Evolutionary conservation across 92 coral and sea anemone genomes (phyloP), one percentile per base, ranked within the genome.

Genomic region (Nematostella vectensis): DNA sequence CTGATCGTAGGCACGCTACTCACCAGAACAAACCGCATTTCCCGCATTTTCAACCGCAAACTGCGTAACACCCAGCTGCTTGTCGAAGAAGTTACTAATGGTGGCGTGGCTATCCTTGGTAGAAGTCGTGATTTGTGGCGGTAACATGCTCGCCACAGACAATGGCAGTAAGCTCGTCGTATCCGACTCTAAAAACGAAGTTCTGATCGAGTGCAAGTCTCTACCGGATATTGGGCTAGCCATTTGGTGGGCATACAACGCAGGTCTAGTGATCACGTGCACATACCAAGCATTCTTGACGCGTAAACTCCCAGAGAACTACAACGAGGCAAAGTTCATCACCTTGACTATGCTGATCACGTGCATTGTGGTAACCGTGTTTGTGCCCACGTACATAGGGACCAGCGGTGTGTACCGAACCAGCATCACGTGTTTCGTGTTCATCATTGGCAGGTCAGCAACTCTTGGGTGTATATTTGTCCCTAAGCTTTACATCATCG

Each of bases 311-410:
- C 97, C 97, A 1, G 97, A 89, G 54, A 89, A 85, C 45, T 85
- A 89, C 72, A 89, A 89, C 80, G 95, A 89, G 57, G 89, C 95
- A 0, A 82, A 83, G 62, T 89, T 85, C 58, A 89, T 89, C 68
- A 74, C 86, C 15, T 85, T 89, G 37, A 85, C 97, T 23, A 85
- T 89, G 89, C 62, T 89, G 42, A 81, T 75, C 39, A 74, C 82
- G 2, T 77, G 95, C 12, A 89, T 89, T 25, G 94, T 71, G 10
- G 94, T 85, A 9, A 73, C 70, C 25, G 77, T 85, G 61, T 85
- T 66, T 58, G 59, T 84, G 48, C 94, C 94, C 11, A 84, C 94
- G 4, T 84, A 84, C 59, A 74, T 79, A 10, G 94, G 94, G 20
- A 84, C 94, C 8, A 66, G 73, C 29, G 77, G 85, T 6, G 68